Evolutionary conservation across 2,797 vertebrate genomes (phyloP).

Genomic region (Enteromius unitaeniatus): DNA sequence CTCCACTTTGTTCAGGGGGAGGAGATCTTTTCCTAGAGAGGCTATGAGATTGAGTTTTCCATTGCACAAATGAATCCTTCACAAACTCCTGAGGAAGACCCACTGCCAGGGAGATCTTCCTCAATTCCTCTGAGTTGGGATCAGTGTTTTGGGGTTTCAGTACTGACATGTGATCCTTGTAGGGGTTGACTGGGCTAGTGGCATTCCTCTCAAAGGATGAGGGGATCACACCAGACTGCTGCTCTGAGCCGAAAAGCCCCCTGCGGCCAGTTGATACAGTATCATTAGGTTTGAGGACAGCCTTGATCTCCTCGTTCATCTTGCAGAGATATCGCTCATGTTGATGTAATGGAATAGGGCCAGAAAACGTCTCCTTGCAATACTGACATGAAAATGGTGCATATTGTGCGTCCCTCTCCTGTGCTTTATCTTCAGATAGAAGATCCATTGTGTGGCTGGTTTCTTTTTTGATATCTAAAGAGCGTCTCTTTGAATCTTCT

Average conservation of each 20-base stretch:
- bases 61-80: constrained; percentile 94
- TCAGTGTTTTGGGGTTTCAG: constrained; percentile 96
- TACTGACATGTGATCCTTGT: constrained; percentile 94
- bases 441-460: constrained; percentile 83
- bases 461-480: constrained; percentile 88
- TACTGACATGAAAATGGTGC: constrained; percentile 93
- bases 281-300: constrained; percentile 90
- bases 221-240: constrained; percentile 85
- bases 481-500: constrained; percentile 88
- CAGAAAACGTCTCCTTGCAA: constrained; percentile 93
- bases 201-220: constrained; percentile 86
- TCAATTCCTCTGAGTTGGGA: constrained; percentile 94
- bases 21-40: constrained; percentile 82
- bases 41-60: constrained; percentile 86
- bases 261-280: constrained; percentile 80
- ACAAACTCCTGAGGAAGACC: constrained; percentile 97
- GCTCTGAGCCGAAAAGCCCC: constrained; percentile 79
- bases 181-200: constrained; percentile 86
- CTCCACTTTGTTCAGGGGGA: constrained; percentile 82
- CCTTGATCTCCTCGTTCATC: constrained; percentile 98
- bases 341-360: constrained; percentile 96
- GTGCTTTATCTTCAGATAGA: constrained; percentile 85
- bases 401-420: constrained; percentile 85
- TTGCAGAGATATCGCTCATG: constrained; percentile 97
- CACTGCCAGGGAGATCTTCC: constrained; percentile 96